Evolutionary conservation across 64 coral and sea anemone genomes (phyloP), one percentile per base, ranked within the genome.

Genomic region (Hydrozoanthus tunicans): DNA sequence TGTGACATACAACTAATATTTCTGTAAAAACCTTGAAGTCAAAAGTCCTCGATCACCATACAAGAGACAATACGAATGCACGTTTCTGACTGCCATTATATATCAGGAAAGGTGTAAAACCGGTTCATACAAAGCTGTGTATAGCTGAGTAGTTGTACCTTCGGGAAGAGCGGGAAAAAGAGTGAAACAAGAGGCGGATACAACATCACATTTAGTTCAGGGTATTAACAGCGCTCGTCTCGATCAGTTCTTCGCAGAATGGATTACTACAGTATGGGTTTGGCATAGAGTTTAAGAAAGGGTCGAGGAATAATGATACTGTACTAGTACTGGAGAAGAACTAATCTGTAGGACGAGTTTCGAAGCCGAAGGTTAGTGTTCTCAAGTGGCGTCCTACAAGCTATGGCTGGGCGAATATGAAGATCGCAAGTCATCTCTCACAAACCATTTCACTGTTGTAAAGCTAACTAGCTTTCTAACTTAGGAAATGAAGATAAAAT

Each of bases 1-100:
- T 53, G 57, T 57, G 84, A 88, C 84, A 88, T 88, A 74, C 67
- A 88, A 75, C 84, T 88, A 88, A 88, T 88, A 88, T 88, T 88
- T 73, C 84, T 27, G 70, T 73, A 88, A 76, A 88, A 88, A 74
- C 68, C 84, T 88, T 86, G 20, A 58, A 88, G 84, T 75, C 84
- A 74, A 70, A 73, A 88, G 56, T 74, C 69, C 68, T 74, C 54
- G 84, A 88, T 88, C 84, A 15, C 69, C 69, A 88, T 88, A 88
- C 84, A 88, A 88, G 69, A 73, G 68, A 75, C 84, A 88, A 88
- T 88, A 88, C 84, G 51, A 88, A 88, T 88, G 61, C 74, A 58
- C 74, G 56, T 74, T 88, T 73, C 56, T 74, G 74, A 75, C 84
- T 88, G 68, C 84, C 68, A 88, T 72, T 88, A 88, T 88, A 88